A percentile compares a stretch with the other conserved stretches of the same genome.
These are phyloP conservation scores for Ganaspis brasiliensis DNA, from an alignment of 2,888 invertebrate genomes.

Conservation along the genomic window DNA sequence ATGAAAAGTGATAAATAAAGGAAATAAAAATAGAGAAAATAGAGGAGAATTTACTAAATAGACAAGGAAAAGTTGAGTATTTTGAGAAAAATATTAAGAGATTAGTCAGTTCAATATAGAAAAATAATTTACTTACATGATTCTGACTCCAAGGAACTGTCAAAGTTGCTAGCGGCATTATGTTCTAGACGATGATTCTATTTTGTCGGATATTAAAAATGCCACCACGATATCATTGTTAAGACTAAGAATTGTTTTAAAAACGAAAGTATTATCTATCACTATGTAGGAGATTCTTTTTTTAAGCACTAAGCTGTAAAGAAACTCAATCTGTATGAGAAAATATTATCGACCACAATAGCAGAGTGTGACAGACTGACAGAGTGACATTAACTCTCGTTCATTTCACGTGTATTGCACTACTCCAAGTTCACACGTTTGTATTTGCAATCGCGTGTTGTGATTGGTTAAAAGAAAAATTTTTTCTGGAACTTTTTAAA, in stretches of 20 bases:
- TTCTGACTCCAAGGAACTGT: slow-evolving; percentile 78
- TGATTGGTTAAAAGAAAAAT: no score
- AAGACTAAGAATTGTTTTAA: not conserved
- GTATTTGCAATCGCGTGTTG: not conserved
- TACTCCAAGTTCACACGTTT: not conserved
- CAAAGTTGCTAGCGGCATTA: slow-evolving; percentile 78
- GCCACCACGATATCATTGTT: not conserved
- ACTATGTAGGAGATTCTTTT: not conserved
- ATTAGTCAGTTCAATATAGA: not conserved
- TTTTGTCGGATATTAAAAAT: slow-evolving; percentile 12
- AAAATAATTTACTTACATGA: slow-evolving; percentile 51
- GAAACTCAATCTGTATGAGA: not conserved
- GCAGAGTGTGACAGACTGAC: not conserved
- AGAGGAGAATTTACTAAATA: slow-evolving; percentile 17
- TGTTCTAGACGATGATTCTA: slow-evolving; percentile 48
- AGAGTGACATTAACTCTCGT: not conserved
- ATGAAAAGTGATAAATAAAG: not conserved
- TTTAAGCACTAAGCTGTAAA: slow-evolving; percentile 2
- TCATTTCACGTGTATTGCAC: not conserved
- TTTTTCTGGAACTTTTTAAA: no score
- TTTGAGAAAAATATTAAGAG: slow-evolving; percentile 19
- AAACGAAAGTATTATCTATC: not conserved
- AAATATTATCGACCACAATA: slow-evolving; percentile 25
- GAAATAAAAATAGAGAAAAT: not conserved
- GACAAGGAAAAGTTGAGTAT: slow-evolving; percentile 4